Percentiles rank a stretch among this genome's conserved stretches.
phyloP scores from a whole-genome alignment of 2,797 vertebrate genomes.

The Xenops minutus region DNA sequence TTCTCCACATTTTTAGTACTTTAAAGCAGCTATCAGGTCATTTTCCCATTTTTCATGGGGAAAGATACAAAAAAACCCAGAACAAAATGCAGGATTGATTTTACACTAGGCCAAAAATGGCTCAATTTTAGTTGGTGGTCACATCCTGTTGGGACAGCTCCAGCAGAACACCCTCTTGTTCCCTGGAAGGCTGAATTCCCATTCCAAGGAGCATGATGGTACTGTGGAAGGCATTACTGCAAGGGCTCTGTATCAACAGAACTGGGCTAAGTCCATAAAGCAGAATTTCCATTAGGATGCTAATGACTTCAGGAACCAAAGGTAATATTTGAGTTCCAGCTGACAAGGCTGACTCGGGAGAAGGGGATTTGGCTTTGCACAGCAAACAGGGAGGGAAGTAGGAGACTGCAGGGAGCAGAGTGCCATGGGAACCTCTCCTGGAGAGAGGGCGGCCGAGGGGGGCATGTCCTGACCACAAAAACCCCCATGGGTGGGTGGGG shows the following conservation, averaged over 20 bases:
- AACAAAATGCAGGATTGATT: not conserved
- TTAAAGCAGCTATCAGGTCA: not conserved
- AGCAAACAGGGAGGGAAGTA: not conserved
- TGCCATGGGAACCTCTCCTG: not conserved
- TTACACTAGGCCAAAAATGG: not conserved
- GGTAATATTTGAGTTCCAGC: slow-evolving; percentile 31
- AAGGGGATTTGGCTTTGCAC: slow-evolving; percentile 34
- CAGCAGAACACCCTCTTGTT: fast-evolving
- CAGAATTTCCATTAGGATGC: slow-evolving; percentile 54
- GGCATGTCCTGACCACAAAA: not conserved
- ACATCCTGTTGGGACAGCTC: not conserved
- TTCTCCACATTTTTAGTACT: not conserved
- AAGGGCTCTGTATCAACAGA: slow-evolving; percentile 6
- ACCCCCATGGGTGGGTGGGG: fast-evolving
- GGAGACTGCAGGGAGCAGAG: not conserved
- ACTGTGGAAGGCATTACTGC: not conserved
- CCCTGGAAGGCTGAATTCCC: not conserved
- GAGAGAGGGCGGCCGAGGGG: not conserved
- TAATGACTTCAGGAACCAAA: slow-evolving; percentile 40
- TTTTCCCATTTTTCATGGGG: not conserved
- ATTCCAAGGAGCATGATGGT: not conserved
- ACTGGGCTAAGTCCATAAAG: not conserved
- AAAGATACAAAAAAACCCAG: not conserved
- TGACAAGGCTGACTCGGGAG: not conserved
- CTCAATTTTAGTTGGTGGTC: not conserved